These are phyloP conservation scores for Novumbra hubbsi DNA, from an alignment of 2,797 vertebrate genomes.

Conservation along the genomic window DNA sequence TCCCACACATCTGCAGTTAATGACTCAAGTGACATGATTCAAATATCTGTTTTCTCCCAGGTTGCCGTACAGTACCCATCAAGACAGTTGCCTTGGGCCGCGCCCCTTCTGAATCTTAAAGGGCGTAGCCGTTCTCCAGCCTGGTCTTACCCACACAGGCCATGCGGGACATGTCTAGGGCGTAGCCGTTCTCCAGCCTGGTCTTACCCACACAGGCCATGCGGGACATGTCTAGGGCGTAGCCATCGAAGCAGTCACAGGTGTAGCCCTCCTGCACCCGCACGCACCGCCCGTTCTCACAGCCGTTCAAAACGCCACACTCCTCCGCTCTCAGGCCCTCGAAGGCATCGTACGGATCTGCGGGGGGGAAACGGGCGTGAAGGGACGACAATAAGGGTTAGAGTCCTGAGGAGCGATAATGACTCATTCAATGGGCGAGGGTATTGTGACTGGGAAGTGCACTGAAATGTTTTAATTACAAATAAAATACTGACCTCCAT, in stretches of 20 bases:
- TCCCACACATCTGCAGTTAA: too few species aligned
- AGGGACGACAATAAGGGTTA: not conserved
- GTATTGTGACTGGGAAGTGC: not conserved
- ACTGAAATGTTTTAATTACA: not conserved
- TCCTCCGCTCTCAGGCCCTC: conserved; percentile 91
- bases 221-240: conserved; percentile 87
- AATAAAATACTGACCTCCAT: not conserved
- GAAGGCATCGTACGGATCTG: conserved; percentile 82
- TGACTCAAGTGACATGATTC: too few species aligned
- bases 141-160: conserved; percentile 86
- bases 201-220: conserved; percentile 92
- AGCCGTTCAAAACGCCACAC: conserved; percentile 95
- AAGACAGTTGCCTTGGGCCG: too few species aligned
- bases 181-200: conserved; percentile 76
- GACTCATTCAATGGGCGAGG: not conserved
- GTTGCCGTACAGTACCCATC: too few species aligned
- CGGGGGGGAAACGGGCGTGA: not conserved
- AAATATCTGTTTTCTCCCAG: too few species aligned
- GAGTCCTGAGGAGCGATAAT: not conserved
- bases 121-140: not conserved
- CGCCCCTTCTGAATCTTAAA: too few species aligned
- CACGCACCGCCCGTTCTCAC: conserved; percentile 94
- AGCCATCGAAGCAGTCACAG: conserved; percentile 96
- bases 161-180: conserved; percentile 91
- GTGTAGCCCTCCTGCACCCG: conserved; percentile 94